phyloP scores from a whole-genome alignment of 2,888 invertebrate genomes.

The Agrotis puta region DNA sequence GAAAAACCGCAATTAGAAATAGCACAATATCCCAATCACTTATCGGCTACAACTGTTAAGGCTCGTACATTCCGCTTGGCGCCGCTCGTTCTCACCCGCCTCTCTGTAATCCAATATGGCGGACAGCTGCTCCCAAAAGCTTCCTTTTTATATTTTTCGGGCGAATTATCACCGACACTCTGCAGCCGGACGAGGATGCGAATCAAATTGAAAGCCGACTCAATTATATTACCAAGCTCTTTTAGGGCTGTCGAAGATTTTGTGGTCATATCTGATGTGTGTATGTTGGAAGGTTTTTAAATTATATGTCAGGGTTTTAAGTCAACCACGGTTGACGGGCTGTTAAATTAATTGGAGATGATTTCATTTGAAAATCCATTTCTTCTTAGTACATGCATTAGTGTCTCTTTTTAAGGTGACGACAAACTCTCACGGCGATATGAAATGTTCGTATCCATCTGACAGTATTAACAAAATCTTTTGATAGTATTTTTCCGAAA shows the following conservation, averaged over 20 bases:
- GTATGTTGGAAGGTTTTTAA: not conserved
- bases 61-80: slow-evolving; percentile 27
- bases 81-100: slow-evolving; percentile 61
- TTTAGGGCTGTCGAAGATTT: slow-evolving; percentile 78
- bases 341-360: not conserved
- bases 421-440: too few species aligned
- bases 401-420: not conserved
- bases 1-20: slow-evolving; percentile 33
- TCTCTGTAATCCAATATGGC: slow-evolving; percentile 88
- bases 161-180: slow-evolving; percentile 90
- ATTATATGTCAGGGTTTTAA: not conserved
- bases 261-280: slow-evolving; percentile 21
- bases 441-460: too few species aligned
- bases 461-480: too few species aligned
- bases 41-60: slow-evolving; percentile 14
- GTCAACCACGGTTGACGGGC: not conserved
- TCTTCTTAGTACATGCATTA: not conserved
- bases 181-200: slow-evolving; percentile 85
- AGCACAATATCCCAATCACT: slow-evolving; percentile 52
- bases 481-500: too few species aligned
- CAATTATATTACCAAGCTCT: slow-evolving; percentile 87
- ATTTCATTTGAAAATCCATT: not conserved
- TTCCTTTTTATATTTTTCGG: slow-evolving; percentile 90
- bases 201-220: slow-evolving; percentile 91
- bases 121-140: slow-evolving; percentile 82